phyloP scores from a whole-genome alignment of 2,888 invertebrate species.

The Sinhomidia bicolor region DNA sequence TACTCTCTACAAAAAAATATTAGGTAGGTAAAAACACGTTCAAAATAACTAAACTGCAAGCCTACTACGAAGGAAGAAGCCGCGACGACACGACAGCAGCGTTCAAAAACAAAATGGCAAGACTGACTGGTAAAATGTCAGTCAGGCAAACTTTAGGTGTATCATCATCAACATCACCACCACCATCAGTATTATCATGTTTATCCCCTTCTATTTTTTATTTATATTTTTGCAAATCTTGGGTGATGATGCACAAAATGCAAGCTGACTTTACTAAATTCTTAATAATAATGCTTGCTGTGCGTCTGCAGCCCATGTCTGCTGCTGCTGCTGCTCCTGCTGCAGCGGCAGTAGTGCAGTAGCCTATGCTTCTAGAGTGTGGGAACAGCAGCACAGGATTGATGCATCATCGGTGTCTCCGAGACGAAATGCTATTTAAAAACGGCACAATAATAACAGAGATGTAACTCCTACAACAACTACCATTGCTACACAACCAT shows the following conservation, averaged over 20 bases:
- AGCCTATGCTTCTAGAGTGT: background rate
- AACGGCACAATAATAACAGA: background rate
- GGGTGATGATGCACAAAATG: background rate
- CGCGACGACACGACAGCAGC: constrained; percentile 21
- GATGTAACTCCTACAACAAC: background rate
- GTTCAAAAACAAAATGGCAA: background rate
- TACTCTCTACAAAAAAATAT: too few relatives aligned
- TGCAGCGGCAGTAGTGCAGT: background rate
- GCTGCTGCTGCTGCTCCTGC: too few relatives aligned
- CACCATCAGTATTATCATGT: background rate
- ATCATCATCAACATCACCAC: background rate
- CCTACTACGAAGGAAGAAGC: constrained; percentile 30
- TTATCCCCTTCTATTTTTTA: background rate
- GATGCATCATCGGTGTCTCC: constrained; percentile 55
- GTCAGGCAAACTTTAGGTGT: constrained; percentile 39
- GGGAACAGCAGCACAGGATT: background rate
- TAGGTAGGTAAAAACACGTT: too few relatives aligned
- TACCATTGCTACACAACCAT: background rate
- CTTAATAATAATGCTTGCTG: background rate
- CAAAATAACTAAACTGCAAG: too few relatives aligned
- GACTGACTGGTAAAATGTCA: constrained; percentile 4
- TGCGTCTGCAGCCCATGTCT: background rate
- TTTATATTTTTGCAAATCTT: background rate
- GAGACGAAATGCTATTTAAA: background rate
- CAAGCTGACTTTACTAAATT: background rate